Evolutionary conservation across 2,797 vertebrate genomes (phyloP).

Genomic region (Astyanax mexicanus): DNA sequence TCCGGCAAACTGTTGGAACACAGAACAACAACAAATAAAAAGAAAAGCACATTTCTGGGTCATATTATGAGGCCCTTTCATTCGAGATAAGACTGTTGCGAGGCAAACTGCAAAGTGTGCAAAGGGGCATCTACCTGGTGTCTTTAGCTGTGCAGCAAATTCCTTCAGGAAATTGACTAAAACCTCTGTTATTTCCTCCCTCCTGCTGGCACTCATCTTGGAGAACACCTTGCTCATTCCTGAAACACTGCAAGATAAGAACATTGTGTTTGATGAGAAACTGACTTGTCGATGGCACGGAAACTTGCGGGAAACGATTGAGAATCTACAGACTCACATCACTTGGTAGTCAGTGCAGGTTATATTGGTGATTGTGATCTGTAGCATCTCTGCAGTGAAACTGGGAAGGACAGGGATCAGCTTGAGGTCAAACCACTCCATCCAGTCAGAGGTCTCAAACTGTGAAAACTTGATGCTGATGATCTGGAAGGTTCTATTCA

Average conservation of each 20-base stretch:
- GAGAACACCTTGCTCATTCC: constrained; percentile 40
- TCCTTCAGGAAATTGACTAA: constrained; percentile 51
- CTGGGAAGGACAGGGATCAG: constrained; percentile 59
- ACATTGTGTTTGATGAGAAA: neutral
- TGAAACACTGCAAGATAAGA: constrained; percentile 48
- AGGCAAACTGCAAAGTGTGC: neutral
- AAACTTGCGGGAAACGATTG: too few relatives aligned
- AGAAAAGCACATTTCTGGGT: neutral
- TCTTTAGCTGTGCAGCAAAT: neutral
- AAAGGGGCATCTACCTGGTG: neutral
- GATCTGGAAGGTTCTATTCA: too few relatives aligned
- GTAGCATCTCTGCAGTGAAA: constrained; percentile 59
- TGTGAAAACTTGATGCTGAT: constrained; percentile 45
- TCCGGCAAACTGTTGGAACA: neutral
- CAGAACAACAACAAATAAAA: neutral
- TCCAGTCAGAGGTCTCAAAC: constrained; percentile 45
- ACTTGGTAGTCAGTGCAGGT: neutral
- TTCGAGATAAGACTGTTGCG: neutral
- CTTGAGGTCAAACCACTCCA: constrained; percentile 50
- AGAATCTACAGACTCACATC: constrained; percentile 32
- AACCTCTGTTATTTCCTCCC: constrained; percentile 23
- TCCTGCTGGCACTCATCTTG: neutral
- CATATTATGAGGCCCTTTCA: neutral
- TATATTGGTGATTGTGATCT: neutral
- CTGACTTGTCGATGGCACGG: neutral